A percentile compares a stretch with the other conserved stretches of the same genome.
Conservation (phyloP, 2,797 vertebrate species). For the Rhinogobio ventralis region DNA sequence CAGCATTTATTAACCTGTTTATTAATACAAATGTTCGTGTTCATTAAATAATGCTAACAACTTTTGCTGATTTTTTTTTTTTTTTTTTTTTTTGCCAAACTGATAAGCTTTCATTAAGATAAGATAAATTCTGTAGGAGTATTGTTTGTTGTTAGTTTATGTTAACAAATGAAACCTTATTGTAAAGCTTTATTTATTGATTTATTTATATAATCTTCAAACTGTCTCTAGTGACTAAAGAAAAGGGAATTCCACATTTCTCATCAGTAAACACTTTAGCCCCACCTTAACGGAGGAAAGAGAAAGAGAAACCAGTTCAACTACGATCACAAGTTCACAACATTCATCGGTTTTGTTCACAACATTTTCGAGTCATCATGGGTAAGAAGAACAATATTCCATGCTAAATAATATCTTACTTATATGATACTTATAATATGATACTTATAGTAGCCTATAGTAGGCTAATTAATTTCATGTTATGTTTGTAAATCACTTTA, state of each 20-base stretch:
- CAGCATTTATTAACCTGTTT: too few species aligned
- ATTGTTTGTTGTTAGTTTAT: too few species aligned
- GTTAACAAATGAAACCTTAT: not conserved
- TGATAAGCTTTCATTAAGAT: not conserved
- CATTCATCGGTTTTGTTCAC: not conserved
- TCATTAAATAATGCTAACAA: too few species aligned
- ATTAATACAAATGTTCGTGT: not conserved
- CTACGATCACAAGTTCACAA: not conserved
- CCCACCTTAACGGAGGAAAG: not conserved
- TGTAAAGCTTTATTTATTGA: not conserved
- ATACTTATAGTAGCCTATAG: not conserved
- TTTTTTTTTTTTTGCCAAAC: not conserved
- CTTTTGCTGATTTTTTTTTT: too few species aligned
- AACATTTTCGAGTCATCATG: not conserved
- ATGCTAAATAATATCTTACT: not conserved
- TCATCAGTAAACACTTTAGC: not conserved
- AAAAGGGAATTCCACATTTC: not conserved
- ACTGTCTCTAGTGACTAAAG: too few species aligned
- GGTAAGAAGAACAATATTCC: not conserved
- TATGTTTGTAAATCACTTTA: too few species aligned
- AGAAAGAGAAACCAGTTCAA: slow-evolving; percentile 18
- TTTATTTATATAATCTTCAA: not conserved
- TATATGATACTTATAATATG: not conserved
- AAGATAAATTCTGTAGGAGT: too few species aligned
- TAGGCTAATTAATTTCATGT: not conserved